Percentiles rank a stretch among this genome's conserved stretches.
Evolutionary conservation across 2,113 vertebrate genomes (phyloP).

Genomic region (Tetraodon nigroviridis): DNA sequence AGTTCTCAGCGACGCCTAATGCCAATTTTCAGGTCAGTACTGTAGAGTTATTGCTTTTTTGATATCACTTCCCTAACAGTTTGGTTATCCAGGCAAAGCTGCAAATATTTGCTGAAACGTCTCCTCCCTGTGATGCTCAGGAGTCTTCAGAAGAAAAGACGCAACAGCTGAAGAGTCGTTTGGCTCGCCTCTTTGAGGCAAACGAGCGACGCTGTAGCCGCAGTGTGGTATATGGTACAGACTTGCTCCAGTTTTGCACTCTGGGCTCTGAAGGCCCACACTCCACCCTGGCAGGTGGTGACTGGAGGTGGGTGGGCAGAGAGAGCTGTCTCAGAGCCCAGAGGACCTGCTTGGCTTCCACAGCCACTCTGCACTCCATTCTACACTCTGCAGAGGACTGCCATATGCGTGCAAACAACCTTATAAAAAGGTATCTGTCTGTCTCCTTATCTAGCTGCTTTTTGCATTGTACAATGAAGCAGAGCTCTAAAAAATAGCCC

Average conservation of each 20-base stretch:
- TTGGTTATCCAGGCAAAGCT: background rate
- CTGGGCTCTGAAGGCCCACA: slow-evolving; percentile 55
- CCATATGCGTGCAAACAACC: slow-evolving; percentile 56
- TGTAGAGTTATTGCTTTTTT: background rate
- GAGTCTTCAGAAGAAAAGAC: slow-evolving; percentile 84
- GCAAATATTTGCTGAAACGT: background rate
- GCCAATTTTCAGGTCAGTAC: slow-evolving; percentile 56
- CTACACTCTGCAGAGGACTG: slow-evolving; percentile 67
- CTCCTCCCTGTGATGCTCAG: slow-evolving; percentile 51
- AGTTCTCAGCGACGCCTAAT: slow-evolving; percentile 32
- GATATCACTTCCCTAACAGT: background rate
- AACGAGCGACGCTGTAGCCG: slow-evolving; percentile 86
- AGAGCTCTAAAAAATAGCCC: no score
- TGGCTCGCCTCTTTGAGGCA: slow-evolving; percentile 79
- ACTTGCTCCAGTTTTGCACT: slow-evolving; percentile 79
- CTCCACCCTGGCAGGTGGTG: slow-evolving; percentile 42
- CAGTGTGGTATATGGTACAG: slow-evolving; percentile 83
- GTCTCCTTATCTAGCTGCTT: background rate
- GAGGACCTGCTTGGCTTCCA: slow-evolving; percentile 54
- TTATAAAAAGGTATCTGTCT: slow-evolving; percentile 72
- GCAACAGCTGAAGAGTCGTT: slow-evolving; percentile 81
- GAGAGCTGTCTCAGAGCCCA: slow-evolving; percentile 72
- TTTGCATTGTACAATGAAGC: background rate
- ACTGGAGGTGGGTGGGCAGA: slow-evolving; percentile 80
- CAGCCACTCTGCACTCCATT: slow-evolving; percentile 66